Evolutionary conservation across 2,113 vertebrate species (phyloP).

Genomic region (Coturnix japonica): DNA sequence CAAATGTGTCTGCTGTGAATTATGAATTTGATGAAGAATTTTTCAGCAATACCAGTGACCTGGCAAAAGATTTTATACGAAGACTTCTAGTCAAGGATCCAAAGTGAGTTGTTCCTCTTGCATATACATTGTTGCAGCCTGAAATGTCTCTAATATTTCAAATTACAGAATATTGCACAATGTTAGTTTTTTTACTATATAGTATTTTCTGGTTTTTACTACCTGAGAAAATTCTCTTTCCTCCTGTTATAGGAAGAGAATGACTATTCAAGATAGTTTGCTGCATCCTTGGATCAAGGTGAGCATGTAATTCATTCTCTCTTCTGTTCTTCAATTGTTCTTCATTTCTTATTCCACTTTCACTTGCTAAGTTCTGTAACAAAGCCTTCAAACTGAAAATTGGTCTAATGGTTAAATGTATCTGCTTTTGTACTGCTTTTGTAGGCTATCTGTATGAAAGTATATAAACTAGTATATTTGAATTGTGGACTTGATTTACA

Average conservation of each 20-base stretch:
- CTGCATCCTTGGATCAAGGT: conserved; percentile 99
- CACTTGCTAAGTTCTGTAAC: background rate
- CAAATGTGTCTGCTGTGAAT: conserved; percentile 97
- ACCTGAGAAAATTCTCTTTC: background rate
- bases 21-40: conserved; percentile 97
- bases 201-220: background rate
- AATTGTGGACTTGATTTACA: background rate
- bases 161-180: background rate
- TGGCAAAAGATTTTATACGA: conserved; percentile 97
- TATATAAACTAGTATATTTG: background rate
- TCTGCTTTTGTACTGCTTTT: background rate
- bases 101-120: conserved; percentile 82
- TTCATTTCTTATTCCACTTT: background rate
- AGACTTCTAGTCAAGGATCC: conserved; percentile 96
- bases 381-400: background rate
- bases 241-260: conserved; percentile 87
- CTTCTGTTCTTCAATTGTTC: background rate
- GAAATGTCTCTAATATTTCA: background rate
- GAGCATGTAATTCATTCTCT: conserved; percentile 17
- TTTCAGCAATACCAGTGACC: conserved; percentile 91
- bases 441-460: background rate
- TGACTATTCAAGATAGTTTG: conserved; percentile 96
- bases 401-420: background rate
- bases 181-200: background rate
- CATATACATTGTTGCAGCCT: background rate